These are phyloP conservation scores for Alethe diademata DNA, from an alignment of 2,113 vertebrate genomes.

Conservation along the genomic window DNA sequence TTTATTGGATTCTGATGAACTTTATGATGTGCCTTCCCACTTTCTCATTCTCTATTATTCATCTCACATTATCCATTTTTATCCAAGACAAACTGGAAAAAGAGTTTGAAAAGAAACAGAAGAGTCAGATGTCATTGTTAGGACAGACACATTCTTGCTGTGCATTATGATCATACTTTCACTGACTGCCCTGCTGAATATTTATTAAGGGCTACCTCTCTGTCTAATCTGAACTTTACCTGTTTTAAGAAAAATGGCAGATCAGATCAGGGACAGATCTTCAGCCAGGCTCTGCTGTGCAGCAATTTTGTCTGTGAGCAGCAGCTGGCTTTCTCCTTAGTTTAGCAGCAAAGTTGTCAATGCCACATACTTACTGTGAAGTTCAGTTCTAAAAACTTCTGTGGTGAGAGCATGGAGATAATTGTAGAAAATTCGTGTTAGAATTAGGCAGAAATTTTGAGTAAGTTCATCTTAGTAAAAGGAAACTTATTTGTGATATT, in stretches of 20 bases:
- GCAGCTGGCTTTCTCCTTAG: background rate
- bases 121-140: background rate
- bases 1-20: background rate
- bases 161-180: background rate
- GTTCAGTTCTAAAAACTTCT: background rate
- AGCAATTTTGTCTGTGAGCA: background rate
- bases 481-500: background rate
- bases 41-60: background rate
- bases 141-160: background rate
- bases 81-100: background rate
- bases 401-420: fast-evolving
- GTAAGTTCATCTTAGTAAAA: background rate
- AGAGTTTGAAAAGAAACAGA: background rate
- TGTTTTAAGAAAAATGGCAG: background rate
- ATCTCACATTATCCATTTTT: background rate
- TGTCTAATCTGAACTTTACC: background rate
- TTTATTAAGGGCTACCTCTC: background rate
- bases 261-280: background rate
- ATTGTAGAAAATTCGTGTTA: background rate
- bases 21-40: background rate
- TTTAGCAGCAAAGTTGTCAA: background rate
- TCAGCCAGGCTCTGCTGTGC: background rate
- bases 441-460: background rate
- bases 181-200: background rate
- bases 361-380: background rate